Base-by-base conservation (phyloP, 2,113 vertebrate species). In the Hypocryptadius cinnamomeus region DNA sequence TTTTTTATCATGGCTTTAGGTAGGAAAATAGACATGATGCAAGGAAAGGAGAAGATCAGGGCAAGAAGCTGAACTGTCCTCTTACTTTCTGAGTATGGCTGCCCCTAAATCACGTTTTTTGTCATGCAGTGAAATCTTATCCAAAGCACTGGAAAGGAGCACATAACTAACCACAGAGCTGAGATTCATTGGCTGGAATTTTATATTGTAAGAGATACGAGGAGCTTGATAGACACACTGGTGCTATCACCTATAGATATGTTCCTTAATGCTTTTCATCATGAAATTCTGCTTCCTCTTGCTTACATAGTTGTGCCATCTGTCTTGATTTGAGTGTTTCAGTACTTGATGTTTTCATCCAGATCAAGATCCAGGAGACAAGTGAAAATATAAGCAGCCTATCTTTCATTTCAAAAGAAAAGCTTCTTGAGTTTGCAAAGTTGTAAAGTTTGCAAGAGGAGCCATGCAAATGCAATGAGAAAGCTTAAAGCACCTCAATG, bases 291-390 rank as follows among this genome's bases (percentile, higher is more conserved):
- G 42, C 84, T 92, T 81, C 86, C 42, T 91, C 57, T 82, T 94
- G 74, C 91, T 92, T 87, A 66, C 47, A 50, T 30, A 69, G 57
- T 92, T 94, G 85, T 92, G 80, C 89, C 83, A 94, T 86, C 94
- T 90, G 73, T 82, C 87, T 82, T 65, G 45, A 79, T 91, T 79
- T 70, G 74, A 92, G 54, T 63, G 70, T 86, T 93, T 90, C 66
- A 73, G 39, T 85, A 74, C 74, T 89, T 19, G 39, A 37, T 93
- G 84, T 92, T 95, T 96, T 87, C 89, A 84, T 85, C 84, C 89
- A 87, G 89, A 87, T 89, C 84, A 79, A 88, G 89, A 92, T 92
- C 89, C 81, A 65, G 89, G 54, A 94, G 87, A 89, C 63, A 87
- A 94, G 65, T 61, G 74, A 78, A 89, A 89, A 92, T 73, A 87